Evolutionary conservation across 1,140 invertebrate species (phyloP), one percentile per base, ranked within the genome.

Genomic region (Drosophila athabasca): DNA sequence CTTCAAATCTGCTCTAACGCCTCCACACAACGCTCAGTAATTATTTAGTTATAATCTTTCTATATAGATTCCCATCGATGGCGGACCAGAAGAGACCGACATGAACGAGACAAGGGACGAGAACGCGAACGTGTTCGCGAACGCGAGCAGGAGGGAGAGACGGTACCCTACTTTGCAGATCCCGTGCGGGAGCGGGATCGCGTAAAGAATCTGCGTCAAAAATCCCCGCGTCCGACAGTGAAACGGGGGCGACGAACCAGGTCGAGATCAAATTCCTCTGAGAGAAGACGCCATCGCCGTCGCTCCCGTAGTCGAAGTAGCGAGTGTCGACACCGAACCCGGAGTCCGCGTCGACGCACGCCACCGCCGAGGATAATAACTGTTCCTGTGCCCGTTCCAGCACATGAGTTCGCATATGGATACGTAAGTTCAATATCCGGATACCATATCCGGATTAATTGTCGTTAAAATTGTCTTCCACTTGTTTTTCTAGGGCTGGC

Each of bases 161-260:
- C 57, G 65, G 11, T 85, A n/a, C 82, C 81, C 6, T 85, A 85
- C 31, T 85, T 87, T n/a, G n/a, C 65, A 0, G 74, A 85, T 41
- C 67, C 44, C 0, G 29, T 4, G 2, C 74, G 81, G 3, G 81
- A 85, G 45, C 59, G 62, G 11, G 78, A 85, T 51, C 68, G 81
- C 3, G 49, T 77, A 19, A 52, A 54, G 5, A 75, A 51, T 11
- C 15, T 71, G 31, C 67, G 58, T 2, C 51, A 35, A 0, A 59
- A 68, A 41, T 41, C 78, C 8, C 48, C 71, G 11, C 31, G 46
- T 17, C 13, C 62, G 29, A 31, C n/a, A 13, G 35, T 4, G 22
- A 45, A 45, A 31, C 57, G 41, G 1, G 13, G 1, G 11, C 35
- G 15, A 0, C 75, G 73, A 19, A 24, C 19, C 15, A 43, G 62